Conservation (phyloP, 2,113 vertebrate species). For the Podocnemis expansa region DNA sequence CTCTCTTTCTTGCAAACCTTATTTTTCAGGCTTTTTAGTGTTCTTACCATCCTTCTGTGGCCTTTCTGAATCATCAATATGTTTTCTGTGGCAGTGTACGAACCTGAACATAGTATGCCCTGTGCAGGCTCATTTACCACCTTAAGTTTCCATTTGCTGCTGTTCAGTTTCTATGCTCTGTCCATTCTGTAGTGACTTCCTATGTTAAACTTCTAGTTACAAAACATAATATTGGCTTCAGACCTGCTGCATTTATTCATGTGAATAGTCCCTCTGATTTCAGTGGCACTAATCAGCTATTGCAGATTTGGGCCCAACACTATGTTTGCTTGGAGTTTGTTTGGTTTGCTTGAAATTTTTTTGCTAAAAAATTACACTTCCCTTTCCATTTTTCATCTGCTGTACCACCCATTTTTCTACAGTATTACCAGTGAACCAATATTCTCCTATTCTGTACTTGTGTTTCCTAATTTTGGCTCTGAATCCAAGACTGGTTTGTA, state of each 20-base stretch:
- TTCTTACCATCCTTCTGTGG: background rate
- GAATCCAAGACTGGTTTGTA: conserved; percentile 26
- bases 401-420: background rate
- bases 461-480: conserved; percentile 48
- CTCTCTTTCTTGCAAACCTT: background rate
- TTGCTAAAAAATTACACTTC: background rate
- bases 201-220: background rate
- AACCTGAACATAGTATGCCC: background rate
- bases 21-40: conserved; percentile 2
- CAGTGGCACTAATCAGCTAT: background rate
- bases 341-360: background rate
- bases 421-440: conserved; percentile 12
- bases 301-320: background rate
- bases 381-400: background rate
- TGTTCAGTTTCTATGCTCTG: background rate
- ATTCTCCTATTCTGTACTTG: conserved; percentile 38
- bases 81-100: background rate
- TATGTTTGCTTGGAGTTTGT: background rate
- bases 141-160: background rate
- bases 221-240: background rate
- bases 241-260: background rate
- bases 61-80: background rate
- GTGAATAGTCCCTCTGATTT: background rate
- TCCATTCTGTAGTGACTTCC: background rate
- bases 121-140: background rate